Evolutionary conservation across 2,113 vertebrate species (phyloP), one percentile per base, ranked within the genome.

Genomic region (Xerus inauris): DNA sequence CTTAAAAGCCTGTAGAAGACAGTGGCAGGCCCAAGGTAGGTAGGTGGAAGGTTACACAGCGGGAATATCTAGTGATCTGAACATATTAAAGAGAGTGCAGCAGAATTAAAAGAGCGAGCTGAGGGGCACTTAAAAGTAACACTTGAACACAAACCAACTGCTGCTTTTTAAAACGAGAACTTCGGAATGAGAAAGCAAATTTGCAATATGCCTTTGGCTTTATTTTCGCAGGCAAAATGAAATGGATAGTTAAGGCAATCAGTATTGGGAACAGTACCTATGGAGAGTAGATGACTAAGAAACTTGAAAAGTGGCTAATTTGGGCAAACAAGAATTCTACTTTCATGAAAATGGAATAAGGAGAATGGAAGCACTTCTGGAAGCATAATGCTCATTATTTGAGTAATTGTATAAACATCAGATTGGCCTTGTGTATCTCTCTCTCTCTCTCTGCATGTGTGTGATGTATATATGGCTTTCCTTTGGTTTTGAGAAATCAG

Each of bases 21-120:
- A 94, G 97, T 86, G 32, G 87, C 35, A 89, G 89, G 65, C 91
- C 89, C 13, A 26, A 94, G 80, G 93, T 94, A 64, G 96, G 97
- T 94, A 98, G 97, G 95, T 98, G 90, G 82, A 97, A 98, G 97
- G 97, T 98, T 96, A 88, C 97, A n/a, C 98, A 98, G 96, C 89
- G 76, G 98, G 98, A 71, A 96, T 51, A 93, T 83, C 93, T 81
- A 98, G 77, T 98, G 97, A 98, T 98, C 97, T 98, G 80, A 97
- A 73, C 86, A 71, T 95, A 95, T 96, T 95, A 97, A 97, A 98
- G 87, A 95, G 84, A 96, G 45, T 5, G 0, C 7, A 49, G 59
- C 30, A 59, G 95, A 98, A 97, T 98, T 97, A 97, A 98, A 98
- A 95, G 96, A 96, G 88, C 28, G 54, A 84, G 84, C 76, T 73